phyloP scores from a whole-genome alignment of 37 sponge, comb jelly and placozoan species.

The Crambe crambe region DNA sequence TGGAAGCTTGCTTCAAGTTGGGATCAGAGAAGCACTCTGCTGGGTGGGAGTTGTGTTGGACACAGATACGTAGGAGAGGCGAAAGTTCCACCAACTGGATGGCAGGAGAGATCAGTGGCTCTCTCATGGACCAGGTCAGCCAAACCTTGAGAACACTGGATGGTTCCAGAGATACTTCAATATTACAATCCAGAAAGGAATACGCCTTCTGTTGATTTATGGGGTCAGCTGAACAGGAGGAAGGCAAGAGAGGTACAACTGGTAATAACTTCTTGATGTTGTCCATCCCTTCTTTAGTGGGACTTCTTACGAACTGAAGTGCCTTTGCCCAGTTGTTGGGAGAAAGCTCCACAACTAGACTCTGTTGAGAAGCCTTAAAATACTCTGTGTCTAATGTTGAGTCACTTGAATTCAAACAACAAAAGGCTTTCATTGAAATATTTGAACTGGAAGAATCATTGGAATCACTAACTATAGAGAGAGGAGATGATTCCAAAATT shows the following conservation, averaged over 20 bases:
- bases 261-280: not conserved
- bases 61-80: conserved; percentile 47
- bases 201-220: not conserved
- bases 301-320: conserved; percentile 24
- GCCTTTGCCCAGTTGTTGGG: conserved; percentile 20
- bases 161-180: conserved; percentile 9
- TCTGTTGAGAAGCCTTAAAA: not conserved
- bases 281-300: conserved; percentile 13
- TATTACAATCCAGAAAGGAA: not conserved
- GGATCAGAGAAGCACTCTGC: conserved; percentile 67
- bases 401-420: not conserved
- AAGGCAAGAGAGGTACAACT: not conserved
- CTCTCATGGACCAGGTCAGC: conserved; percentile 40
- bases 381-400: not conserved
- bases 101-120: conserved; percentile 28
- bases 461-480: not conserved
- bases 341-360: not conserved
- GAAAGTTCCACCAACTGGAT: conserved; percentile 57
- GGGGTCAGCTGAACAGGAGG: not conserved
- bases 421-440: too few relatives aligned
- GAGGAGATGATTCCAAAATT: not conserved
- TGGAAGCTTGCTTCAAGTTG: conserved; percentile 42
- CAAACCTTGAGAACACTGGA: conserved; percentile 37
- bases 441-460: not conserved
- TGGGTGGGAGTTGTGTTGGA: conserved; percentile 64